A percentile compares a stretch with the other conserved stretches of the same genome.
Conservation (phyloP, 2,797 vertebrate genomes). For the Phylloscopus collybita region DNA sequence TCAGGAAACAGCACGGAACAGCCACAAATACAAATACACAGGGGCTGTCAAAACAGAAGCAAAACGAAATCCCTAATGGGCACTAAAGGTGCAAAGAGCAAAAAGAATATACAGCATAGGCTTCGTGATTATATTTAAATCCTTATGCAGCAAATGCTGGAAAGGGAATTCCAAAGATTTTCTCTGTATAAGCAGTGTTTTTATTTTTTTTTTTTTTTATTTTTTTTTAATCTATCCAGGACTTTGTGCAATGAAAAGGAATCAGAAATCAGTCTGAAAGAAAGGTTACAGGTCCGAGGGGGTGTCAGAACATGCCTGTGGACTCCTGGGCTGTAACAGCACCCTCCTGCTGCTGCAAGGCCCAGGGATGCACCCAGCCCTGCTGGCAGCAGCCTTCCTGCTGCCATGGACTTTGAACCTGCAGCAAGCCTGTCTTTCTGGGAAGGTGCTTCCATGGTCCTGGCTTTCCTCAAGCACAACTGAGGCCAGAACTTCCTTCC, state of each 20-base stretch:
- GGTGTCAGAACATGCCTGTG: background rate
- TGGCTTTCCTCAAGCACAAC: background rate
- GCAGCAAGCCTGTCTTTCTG: background rate
- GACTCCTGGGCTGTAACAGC: background rate
- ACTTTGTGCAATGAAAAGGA: conserved; percentile 51
- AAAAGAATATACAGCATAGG: conserved; percentile 8
- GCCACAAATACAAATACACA: conserved; percentile 76
- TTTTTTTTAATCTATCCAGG: background rate
- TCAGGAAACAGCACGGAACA: conserved; percentile 79
- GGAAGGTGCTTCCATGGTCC: background rate
- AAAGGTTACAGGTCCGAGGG: background rate
- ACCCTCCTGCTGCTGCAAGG: background rate
- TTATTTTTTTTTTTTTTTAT: too few species aligned
- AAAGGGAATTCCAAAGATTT: conserved; percentile 40
- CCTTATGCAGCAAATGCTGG: conserved; percentile 35
- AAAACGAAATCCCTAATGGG: conserved; percentile 77
- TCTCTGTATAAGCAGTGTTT: conserved; percentile 1
- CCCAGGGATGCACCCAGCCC: background rate
- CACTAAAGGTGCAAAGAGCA: conserved; percentile 73
- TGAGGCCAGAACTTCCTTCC: background rate
- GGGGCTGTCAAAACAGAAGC: conserved; percentile 78
- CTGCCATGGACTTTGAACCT: rapidly evolving
- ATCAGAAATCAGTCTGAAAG: conserved; percentile 21
- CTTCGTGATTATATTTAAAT: conserved; percentile 62
- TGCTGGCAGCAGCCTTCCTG: background rate